Percentiles rank a stretch among this genome's conserved stretches.
Evolutionary conservation across 2,113 vertebrate species (phyloP).

Genomic region (Petrocephalus microphthalmus): DNA sequence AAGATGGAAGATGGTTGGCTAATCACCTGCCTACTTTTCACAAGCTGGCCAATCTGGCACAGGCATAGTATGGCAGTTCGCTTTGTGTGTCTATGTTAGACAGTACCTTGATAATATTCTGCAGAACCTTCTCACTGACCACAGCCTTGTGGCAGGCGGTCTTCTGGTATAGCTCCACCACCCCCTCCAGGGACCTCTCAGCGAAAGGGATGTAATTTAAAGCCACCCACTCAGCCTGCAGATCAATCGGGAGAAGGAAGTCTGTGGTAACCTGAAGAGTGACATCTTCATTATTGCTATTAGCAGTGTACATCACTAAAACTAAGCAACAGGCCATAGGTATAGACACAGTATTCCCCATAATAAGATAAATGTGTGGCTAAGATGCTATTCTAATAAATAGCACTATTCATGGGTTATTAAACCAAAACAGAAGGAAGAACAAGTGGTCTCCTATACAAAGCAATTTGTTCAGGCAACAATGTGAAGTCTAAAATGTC

Average conservation of each 20-base stretch:
- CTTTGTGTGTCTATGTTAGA: neutral
- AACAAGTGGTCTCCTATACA: no score
- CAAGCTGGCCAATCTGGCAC: neutral
- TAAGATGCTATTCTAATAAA: neutral
- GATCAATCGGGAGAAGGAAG: slow-evolving; percentile 27
- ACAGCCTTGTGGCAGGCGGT: slow-evolving; percentile 98
- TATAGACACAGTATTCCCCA: slow-evolving; percentile 9
- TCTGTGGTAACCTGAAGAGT: neutral
- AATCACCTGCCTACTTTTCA: no score
- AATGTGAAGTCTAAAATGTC: neutral
- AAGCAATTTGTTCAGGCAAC: neutral
- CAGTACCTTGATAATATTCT: slow-evolving; percentile 89
- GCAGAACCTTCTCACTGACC: slow-evolving; percentile 91
- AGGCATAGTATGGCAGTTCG: neutral
- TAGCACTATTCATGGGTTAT: neutral
- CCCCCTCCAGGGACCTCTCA: slow-evolving; percentile 89
- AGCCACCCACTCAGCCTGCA: slow-evolving; percentile 96
- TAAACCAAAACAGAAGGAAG: neutral
- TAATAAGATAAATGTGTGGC: no score
- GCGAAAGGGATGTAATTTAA: slow-evolving; percentile 98
- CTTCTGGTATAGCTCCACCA: slow-evolving; percentile 96
- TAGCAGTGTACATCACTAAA: neutral
- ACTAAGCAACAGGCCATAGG: slow-evolving; percentile 7
- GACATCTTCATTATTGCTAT: neutral
- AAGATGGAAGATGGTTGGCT: no score